Percentiles rank a stretch among this genome's conserved stretches.
These are phyloP conservation scores for Lysandra bellargus DNA, from an alignment of 2,888 invertebrate genomes.

Conservation along the genomic window DNA sequence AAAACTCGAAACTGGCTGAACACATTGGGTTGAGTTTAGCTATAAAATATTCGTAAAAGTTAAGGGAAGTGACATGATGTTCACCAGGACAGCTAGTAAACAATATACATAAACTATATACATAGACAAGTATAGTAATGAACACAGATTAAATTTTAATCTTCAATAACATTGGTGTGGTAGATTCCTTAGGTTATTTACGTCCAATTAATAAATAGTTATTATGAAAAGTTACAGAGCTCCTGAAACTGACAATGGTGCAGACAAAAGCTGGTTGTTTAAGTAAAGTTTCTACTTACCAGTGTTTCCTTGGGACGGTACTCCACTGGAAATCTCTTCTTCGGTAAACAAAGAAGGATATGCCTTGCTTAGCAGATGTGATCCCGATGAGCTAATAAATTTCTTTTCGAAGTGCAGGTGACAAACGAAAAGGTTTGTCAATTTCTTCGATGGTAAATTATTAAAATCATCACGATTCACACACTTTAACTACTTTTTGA, in stretches of 20 bases:
- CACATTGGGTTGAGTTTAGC: no score
- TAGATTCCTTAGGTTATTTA: no score
- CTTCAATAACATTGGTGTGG: no score
- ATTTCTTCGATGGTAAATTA: neutral
- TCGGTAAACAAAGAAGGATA: constrained; percentile 25
- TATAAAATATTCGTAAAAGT: no score
- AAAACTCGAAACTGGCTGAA: no score
- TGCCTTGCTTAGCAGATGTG: neutral
- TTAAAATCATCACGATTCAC: neutral
- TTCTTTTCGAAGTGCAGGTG: constrained; percentile 18
- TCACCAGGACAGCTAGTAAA: no score
- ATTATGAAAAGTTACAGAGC: neutral
- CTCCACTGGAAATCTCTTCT: constrained; percentile 4
- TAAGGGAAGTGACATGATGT: no score
- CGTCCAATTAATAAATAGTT: no score
- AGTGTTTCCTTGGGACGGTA: neutral
- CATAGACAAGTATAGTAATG: no score
- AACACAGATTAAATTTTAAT: no score
- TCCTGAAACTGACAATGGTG: neutral
- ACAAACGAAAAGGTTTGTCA: constrained; percentile 16
- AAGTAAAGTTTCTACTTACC: neutral
- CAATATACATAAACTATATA: no score
- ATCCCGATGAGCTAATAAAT: neutral
- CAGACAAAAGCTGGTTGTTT: neutral
- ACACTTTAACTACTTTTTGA: constrained; percentile 9